These are phyloP conservation scores for Callyntrura sp. DNA, from an alignment of 2,888 invertebrate genomes.

Conservation along the genomic window DNA sequence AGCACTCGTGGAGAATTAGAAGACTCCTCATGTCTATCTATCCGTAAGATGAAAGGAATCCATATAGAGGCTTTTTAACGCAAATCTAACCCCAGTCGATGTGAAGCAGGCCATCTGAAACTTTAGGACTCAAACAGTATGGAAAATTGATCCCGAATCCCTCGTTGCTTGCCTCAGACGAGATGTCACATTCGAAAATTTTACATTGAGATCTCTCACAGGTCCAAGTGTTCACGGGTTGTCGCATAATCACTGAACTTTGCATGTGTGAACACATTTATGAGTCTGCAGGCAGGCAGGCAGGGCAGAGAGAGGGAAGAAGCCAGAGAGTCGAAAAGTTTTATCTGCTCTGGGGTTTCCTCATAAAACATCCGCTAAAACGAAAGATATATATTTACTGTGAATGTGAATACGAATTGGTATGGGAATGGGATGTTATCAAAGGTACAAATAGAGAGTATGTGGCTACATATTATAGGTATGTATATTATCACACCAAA, in stretches of 20 bases:
- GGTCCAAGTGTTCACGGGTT: conserved; percentile 67
- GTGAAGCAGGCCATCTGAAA: conserved; percentile 69
- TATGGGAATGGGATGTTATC: too few relatives aligned
- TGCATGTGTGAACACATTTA: conserved; percentile 50
- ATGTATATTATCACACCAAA: too few relatives aligned
- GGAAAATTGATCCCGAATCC: conserved; percentile 68
- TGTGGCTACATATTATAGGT: too few relatives aligned
- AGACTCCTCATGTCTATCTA: background rate
- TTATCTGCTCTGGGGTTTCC: background rate
- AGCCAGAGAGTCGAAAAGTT: background rate
- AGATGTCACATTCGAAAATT: conserved; percentile 67
- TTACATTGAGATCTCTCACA: conserved; percentile 56
- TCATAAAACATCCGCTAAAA: background rate
- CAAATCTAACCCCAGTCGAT: conserved; percentile 11
- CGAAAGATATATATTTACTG: background rate
- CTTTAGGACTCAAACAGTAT: conserved; percentile 55
- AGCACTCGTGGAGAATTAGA: too few relatives aligned
- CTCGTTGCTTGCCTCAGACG: conserved; percentile 21
- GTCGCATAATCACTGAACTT: conserved; percentile 65
- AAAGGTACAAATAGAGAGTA: too few relatives aligned
- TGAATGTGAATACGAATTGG: too few relatives aligned
- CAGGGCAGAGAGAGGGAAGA: background rate
- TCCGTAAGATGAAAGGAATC: background rate
- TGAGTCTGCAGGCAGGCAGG: background rate
- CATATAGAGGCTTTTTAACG: conserved; percentile 22